A percentile compares a stretch with the other conserved stretches of the same genome.
phyloP scores from a whole-genome alignment of 2,113 vertebrate species.

The Cryptotis parvus region DNA sequence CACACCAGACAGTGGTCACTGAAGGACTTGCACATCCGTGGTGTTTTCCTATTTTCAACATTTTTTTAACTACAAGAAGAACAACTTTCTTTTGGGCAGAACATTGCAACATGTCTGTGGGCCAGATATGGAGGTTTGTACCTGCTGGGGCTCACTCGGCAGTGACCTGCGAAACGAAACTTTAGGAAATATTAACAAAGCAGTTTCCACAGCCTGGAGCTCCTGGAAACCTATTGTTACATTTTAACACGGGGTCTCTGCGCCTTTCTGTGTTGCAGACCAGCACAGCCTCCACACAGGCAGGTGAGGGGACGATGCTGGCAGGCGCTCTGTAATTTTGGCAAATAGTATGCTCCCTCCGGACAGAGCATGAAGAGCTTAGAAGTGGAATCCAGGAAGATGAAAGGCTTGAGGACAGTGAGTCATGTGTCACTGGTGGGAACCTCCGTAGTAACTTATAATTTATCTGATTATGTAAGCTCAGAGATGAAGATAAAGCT shows the following conservation, averaged over 20 bases:
- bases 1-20: neutral
- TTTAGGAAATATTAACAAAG: neutral
- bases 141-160: neutral
- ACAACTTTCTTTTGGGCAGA: neutral
- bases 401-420: slow-evolving; percentile 68
- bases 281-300: no score
- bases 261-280: neutral
- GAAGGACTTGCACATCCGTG: neutral
- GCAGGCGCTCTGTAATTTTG: slow-evolving; percentile 2
- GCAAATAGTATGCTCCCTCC: slow-evolving; percentile 2
- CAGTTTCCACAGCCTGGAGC: neutral
- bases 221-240: neutral
- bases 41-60: neutral
- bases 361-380: slow-evolving; percentile 48
- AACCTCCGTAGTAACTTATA: slow-evolving; percentile 72
- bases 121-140: slow-evolving; percentile 49
- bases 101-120: slow-evolving; percentile 41
- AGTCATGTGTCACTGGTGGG: slow-evolving; percentile 74
- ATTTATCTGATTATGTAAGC: slow-evolving; percentile 73
- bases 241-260: neutral
- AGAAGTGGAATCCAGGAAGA: slow-evolving; percentile 69
- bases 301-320: neutral
- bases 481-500: slow-evolving; percentile 69
- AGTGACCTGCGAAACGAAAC: neutral
- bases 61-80: neutral